Percentiles rank a stretch among this genome's conserved stretches.
Evolutionary conservation across 2,797 vertebrate species (phyloP).

Genomic region (Scarus forsteni): DNA sequence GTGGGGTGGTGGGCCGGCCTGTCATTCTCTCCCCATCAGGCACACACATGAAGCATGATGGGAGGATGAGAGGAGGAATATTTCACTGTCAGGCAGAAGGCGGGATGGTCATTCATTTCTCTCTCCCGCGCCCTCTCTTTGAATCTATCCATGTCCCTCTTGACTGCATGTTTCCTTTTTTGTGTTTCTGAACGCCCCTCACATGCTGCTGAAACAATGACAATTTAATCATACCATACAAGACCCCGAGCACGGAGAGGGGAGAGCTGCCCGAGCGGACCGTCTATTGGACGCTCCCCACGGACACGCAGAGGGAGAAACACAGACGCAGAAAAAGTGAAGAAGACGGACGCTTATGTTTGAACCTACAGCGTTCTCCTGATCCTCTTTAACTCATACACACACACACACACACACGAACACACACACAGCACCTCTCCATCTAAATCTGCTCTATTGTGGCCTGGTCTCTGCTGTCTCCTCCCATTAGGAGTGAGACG

Average conservation of each 20-base stretch:
- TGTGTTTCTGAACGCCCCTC: constrained; percentile 42
- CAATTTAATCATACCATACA: constrained; percentile 95
- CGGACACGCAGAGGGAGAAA: constrained; percentile 45
- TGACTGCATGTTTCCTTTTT: constrained; percentile 47
- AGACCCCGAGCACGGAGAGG: constrained; percentile 85
- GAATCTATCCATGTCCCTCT: constrained; percentile 46
- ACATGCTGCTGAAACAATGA: constrained; percentile 88
- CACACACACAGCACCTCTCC: constrained; percentile 66
- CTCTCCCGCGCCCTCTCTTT: constrained; percentile 41
- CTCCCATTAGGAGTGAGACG: constrained; percentile 74
- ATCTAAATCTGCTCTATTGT: constrained; percentile 87
- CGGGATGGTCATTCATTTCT: constrained; percentile 91
- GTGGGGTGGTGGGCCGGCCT: constrained; percentile 65
- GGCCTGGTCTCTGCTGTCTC: constrained; percentile 78
- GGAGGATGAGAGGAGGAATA: constrained; percentile 93
- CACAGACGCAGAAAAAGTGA: constrained; percentile 32
- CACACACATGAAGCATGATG: constrained; percentile 90
- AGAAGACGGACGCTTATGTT: constrained; percentile 44
- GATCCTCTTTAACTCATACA: constrained; percentile 45
- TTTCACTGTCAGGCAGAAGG: constrained; percentile 94
- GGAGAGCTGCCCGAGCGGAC: constrained; percentile 77
- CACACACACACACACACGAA: constrained; percentile 10
- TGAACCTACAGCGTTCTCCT: constrained; percentile 50
- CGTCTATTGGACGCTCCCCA: constrained; percentile 71
- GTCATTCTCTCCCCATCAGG: constrained; percentile 87